A percentile compares a stretch with the other conserved stretches of the same genome.
Evolutionary conservation across 2,888 invertebrate genomes (phyloP).

Genomic region (Diloba caeruleocephala): DNA sequence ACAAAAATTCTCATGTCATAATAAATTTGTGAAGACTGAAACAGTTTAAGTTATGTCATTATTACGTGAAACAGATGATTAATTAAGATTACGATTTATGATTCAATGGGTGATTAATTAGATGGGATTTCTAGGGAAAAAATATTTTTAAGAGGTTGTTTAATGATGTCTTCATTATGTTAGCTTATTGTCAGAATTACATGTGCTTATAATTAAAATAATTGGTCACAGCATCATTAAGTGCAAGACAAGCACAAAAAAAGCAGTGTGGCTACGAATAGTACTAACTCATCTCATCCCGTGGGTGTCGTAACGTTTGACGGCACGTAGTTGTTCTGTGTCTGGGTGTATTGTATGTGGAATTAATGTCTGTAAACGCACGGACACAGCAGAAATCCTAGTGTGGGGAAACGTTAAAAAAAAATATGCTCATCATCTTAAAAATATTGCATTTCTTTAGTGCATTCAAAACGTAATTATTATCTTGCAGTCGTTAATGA

Average conservation of each 20-base stretch:
- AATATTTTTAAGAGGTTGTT: conserved; percentile 12
- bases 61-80: conserved; percentile 42
- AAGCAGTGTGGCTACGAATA: too few species aligned
- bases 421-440: not conserved
- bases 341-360: too few species aligned
- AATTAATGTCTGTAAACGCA: too few species aligned
- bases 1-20: conserved; percentile 39
- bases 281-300: too few species aligned
- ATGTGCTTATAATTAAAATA: not conserved
- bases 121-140: conserved; percentile 28
- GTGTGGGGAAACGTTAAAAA: too few species aligned
- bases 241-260: too few species aligned
- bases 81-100: conserved; percentile 58
- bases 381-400: too few species aligned
- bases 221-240: too few species aligned
- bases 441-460: not conserved
- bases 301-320: too few species aligned
- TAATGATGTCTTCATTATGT: not conserved
- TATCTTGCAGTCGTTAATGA: not conserved
- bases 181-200: not conserved
- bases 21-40: conserved; percentile 13
- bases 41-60: conserved; percentile 37
- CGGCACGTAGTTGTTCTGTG: too few species aligned
- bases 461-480: conserved; percentile 1
- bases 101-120: conserved; percentile 54